Base-by-base conservation (phyloP, 2,888 invertebrate genomes). In the Pseudeuparius sepicola region DNA sequence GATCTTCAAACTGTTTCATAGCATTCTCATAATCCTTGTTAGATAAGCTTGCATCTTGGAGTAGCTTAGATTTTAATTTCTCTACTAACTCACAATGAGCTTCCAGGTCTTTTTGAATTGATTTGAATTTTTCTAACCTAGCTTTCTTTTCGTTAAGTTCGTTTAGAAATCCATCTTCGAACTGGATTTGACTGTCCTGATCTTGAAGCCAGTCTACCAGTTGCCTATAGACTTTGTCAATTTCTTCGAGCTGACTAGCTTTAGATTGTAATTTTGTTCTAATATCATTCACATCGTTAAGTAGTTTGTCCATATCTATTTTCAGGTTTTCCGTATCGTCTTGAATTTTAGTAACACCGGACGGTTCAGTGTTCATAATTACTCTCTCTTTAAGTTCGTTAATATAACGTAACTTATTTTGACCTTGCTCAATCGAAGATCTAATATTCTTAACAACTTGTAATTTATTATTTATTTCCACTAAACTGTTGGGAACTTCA, bases 141-240 rank as follows among this genome's bases (percentile, higher is more conserved):
- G 89, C 82, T 48, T 86, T 80, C 62, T 93, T 94, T 56, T 94
- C 94, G 32, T 88, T 85, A 2, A 93, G 65, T 56, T 93, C 92
- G 50, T 87, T 84, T 15, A 84, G 70, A 39, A 75, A 73, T 6
- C 71, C 72, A 51, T 82, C 78, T 40, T 80, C 76, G 2, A 77
- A 73, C 52, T 80, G 78, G 4, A 89, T 72, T 59, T 87, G 88
- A 29, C 78, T 76, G 52, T 89, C 87, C 39, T 88, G 75, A 52
- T 93, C 93, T 41, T 85, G 81, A 36, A 94, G 64, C 89, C 93
- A 93, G 53, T 87, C 85, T 4, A 76, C 67, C 36, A 93, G 68
- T 24, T 87, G 71, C 53, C 86, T 81, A 54, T 84, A 78, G 31
- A 79, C 67, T 63, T 92, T 87, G 41, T 84, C 82, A 41, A 90